Percentiles rank a stretch among this genome's conserved stretches.
Evolutionary conservation across 2,888 invertebrate species (phyloP).

Genomic region (Erynnis tages): DNA sequence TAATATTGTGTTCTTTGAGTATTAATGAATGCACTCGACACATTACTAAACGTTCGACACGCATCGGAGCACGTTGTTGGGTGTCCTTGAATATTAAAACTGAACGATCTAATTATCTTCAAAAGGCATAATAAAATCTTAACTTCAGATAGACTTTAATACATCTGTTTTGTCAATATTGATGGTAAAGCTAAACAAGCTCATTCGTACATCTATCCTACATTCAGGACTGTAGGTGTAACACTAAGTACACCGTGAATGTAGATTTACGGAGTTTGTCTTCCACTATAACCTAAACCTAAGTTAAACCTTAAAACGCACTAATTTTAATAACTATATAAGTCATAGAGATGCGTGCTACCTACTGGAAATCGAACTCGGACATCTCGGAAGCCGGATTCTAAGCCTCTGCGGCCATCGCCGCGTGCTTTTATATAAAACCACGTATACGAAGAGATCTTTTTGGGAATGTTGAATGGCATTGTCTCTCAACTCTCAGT

Average conservation of each 20-base stretch:
- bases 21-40: constrained; percentile 35
- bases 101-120: not conserved
- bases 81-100: not conserved
- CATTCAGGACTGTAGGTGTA: not conserved
- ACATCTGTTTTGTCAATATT: no score
- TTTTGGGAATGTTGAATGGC: no score
- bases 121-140: not conserved
- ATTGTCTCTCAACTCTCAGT: no score
- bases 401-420: no score
- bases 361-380: not conserved
- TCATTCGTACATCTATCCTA: not conserved
- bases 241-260: no score
- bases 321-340: no score
- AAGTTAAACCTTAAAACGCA: no score
- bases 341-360: no score
- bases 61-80: constrained; percentile 13
- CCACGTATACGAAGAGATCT: no score
- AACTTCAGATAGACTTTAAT: not conserved
- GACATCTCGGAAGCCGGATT: no score
- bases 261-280: no score
- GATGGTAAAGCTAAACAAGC: not conserved
- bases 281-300: no score
- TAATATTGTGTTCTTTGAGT: not conserved
- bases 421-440: not conserved
- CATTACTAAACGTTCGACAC: constrained; percentile 28